A percentile compares a stretch with the other conserved stretches of the same genome.
phyloP scores from a whole-genome alignment of 2,797 vertebrate species.

The Champsocephalus esox region DNA sequence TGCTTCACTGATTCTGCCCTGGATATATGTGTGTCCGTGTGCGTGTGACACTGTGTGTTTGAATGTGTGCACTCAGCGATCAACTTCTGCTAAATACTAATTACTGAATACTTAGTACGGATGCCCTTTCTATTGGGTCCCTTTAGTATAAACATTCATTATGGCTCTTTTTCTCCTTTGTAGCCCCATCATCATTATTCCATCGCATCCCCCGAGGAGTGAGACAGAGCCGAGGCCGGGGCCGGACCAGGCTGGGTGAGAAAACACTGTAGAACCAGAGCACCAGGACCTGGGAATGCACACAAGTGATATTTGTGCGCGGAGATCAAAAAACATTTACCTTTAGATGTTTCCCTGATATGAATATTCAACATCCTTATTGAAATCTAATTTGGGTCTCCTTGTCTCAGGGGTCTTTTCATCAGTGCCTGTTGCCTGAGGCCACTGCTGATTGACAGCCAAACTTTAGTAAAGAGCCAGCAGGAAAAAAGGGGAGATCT shows the following conservation, averaged over 20 bases:
- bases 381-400: slow-evolving; percentile 99
- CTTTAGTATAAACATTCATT: slow-evolving; percentile 90
- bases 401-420: slow-evolving; percentile 97
- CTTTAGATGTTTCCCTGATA: slow-evolving; percentile 97
- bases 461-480: slow-evolving; percentile 87
- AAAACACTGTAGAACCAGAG: slow-evolving; percentile 80
- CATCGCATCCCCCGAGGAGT: slow-evolving; percentile 80
- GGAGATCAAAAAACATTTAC: slow-evolving; percentile 90
- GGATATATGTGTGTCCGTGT: slow-evolving; percentile 47
- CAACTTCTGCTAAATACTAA: slow-evolving; percentile 88
- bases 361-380: slow-evolving; percentile 99
- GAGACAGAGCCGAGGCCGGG: slow-evolving; percentile 71
- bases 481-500: slow-evolving; percentile 78
- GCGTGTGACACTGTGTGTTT: slow-evolving; percentile 46
- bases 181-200: slow-evolving; percentile 87
- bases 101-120: slow-evolving; percentile 87
- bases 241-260: slow-evolving; percentile 78
- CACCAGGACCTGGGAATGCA: slow-evolving; percentile 86
- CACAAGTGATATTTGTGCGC: slow-evolving; percentile 89
- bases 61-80: slow-evolving; percentile 73
- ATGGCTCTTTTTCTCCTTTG: slow-evolving; percentile 85
- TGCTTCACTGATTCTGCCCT: slow-evolving; percentile 70
- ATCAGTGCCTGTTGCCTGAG: slow-evolving; percentile 96
- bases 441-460: slow-evolving; percentile 96
- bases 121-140: slow-evolving; percentile 89